Evolutionary conservation across 1,140 invertebrate species (phyloP).

Genomic region (Zaprionus kolodkinae): DNA sequence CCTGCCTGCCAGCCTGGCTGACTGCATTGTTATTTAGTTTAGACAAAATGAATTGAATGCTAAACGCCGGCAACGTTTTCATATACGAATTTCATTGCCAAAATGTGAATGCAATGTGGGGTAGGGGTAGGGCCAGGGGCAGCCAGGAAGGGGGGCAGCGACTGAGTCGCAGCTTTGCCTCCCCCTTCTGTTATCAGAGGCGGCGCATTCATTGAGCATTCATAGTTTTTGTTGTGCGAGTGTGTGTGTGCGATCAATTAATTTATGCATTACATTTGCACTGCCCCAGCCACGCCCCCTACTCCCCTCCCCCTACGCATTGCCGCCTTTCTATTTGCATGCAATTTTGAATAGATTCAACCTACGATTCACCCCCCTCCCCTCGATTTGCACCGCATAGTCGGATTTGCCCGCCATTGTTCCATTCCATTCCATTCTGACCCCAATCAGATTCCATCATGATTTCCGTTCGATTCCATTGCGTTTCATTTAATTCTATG

Average conservation of each 20-base stretch:
- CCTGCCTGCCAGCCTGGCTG: not conserved
- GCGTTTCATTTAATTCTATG: slow-evolving; percentile 7
- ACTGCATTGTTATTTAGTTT: slow-evolving; percentile 77
- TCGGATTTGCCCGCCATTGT: not conserved
- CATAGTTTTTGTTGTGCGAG: slow-evolving; percentile 55
- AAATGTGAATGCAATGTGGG: not conserved
- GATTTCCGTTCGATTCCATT: slow-evolving; percentile 5
- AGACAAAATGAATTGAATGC: slow-evolving; percentile 73
- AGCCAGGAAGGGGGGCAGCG: too few relatives aligned
- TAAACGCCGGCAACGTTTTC: slow-evolving; percentile 57
- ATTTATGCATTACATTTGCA: slow-evolving; percentile 77
- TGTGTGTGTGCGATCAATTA: slow-evolving; percentile 56
- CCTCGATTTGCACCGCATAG: slow-evolving; percentile 7
- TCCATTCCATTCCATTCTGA: slow-evolving; percentile 15
- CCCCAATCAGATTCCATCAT: not conserved
- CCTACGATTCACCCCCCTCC: too few relatives aligned
- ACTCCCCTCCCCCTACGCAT: too few relatives aligned
- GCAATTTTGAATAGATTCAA: slow-evolving; percentile 52
- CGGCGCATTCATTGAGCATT: slow-evolving; percentile 56
- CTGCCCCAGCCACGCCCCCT: slow-evolving; percentile 5
- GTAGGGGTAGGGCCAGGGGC: not conserved
- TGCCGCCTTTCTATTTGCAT: slow-evolving; percentile 65
- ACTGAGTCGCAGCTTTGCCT: slow-evolving; percentile 10
- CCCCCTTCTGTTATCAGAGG: slow-evolving; percentile 41
- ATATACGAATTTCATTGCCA: slow-evolving; percentile 64